A percentile compares a stretch with the other conserved stretches of the same genome.
phyloP scores from a whole-genome alignment of 2,797 vertebrate species.

The Picus viridis region DNA sequence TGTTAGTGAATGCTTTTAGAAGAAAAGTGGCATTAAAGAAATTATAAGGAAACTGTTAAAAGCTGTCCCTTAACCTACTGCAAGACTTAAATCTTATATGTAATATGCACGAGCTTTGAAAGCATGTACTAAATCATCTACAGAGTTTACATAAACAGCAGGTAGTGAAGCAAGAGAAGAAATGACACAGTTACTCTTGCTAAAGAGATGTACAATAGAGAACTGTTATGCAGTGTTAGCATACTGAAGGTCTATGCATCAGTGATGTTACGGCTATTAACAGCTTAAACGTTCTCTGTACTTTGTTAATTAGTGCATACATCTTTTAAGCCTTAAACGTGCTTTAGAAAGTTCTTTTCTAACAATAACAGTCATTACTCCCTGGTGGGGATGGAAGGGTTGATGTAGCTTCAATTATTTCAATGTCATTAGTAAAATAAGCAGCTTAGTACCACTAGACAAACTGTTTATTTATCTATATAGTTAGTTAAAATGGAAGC shows the following conservation, averaged over 20 bases:
- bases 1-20: background rate
- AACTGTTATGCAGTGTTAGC: constrained; percentile 67
- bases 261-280: constrained; percentile 75
- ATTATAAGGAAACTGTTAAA: constrained; percentile 54
- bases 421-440: constrained; percentile 49
- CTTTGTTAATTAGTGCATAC: constrained; percentile 79
- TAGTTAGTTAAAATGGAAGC: background rate
- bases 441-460: background rate
- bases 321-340: constrained; percentile 72
- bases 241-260: constrained; percentile 67
- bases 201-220: constrained; percentile 73
- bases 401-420: constrained; percentile 59
- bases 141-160: constrained; percentile 76
- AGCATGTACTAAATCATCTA: constrained; percentile 73
- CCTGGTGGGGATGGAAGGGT: constrained; percentile 12
- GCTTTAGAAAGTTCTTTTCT: constrained; percentile 55
- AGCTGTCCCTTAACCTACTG: constrained; percentile 25
- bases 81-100: constrained; percentile 48
- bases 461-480: background rate
- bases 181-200: constrained; percentile 68
- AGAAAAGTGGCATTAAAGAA: constrained; percentile 33
- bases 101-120: constrained; percentile 70
- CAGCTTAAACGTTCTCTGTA: constrained; percentile 76
- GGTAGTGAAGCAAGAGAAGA: constrained; percentile 75
- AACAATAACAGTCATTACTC: constrained; percentile 44